A percentile compares a stretch with the other conserved stretches of the same genome.
Conservation (phyloP, 2,113 vertebrate species). For the Atractosteus spatula region DNA sequence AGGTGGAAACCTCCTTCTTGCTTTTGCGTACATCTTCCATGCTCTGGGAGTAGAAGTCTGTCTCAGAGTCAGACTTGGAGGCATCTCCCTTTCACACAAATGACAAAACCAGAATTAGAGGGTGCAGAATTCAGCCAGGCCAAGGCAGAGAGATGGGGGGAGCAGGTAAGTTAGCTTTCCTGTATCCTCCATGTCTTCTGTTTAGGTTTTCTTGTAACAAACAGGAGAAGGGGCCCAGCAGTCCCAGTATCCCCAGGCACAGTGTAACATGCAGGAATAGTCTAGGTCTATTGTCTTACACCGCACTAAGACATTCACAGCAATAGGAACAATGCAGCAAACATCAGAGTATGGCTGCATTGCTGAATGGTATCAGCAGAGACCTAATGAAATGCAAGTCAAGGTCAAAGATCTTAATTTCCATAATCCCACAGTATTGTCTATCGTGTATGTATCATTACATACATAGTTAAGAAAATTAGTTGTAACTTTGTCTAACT, state of each 20-base stretch:
- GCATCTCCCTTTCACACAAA: slow-evolving; percentile 74
- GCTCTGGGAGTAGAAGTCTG: slow-evolving; percentile 75
- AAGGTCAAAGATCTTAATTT: too few relatives aligned
- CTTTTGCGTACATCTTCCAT: slow-evolving; percentile 81
- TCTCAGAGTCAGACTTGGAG: slow-evolving; percentile 85
- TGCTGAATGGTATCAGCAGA: too few relatives aligned
- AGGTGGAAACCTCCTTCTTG: slow-evolving; percentile 78
- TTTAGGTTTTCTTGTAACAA: slow-evolving; percentile 17
- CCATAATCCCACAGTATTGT: too few relatives aligned
- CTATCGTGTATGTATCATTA: too few relatives aligned
- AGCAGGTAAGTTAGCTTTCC: slow-evolving; percentile 19
- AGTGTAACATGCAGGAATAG: slow-evolving; percentile 29
- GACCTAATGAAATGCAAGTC: too few relatives aligned
- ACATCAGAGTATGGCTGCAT: too few relatives aligned
- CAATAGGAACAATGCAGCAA: too few relatives aligned
- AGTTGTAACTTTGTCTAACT: too few relatives aligned
- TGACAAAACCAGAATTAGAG: background rate
- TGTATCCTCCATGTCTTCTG: slow-evolving; percentile 20
- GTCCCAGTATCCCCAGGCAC: slow-evolving; percentile 10
- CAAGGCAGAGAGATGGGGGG: slow-evolving; percentile 7
- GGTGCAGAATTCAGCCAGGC: background rate
- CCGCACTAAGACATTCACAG: slow-evolving; percentile 35
- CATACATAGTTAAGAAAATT: too few relatives aligned
- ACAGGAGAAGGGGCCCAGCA: slow-evolving; percentile 19
- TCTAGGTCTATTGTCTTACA: slow-evolving; percentile 15